Evolutionary conservation across 2,113 vertebrate species (phyloP).

Genomic region (Natator depressus): DNA sequence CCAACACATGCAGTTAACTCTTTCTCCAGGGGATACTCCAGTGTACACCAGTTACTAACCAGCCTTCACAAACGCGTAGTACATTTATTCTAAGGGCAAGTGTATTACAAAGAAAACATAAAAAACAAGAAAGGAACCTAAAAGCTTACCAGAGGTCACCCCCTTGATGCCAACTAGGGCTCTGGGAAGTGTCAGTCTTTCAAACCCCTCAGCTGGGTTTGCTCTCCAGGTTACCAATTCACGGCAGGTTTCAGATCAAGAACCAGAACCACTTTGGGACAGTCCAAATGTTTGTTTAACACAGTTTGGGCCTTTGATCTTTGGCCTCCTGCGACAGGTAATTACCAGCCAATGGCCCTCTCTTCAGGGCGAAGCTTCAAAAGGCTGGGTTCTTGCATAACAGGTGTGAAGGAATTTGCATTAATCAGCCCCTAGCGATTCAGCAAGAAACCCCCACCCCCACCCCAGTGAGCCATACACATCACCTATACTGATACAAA

Average conservation of each 20-base stretch:
- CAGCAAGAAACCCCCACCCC: background rate
- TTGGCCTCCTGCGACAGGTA: background rate
- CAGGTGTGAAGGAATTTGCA: background rate
- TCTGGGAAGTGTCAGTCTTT: background rate
- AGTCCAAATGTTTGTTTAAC: background rate
- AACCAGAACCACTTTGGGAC: background rate
- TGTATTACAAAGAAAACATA: background rate
- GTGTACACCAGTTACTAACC: background rate
- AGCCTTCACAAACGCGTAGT: background rate
- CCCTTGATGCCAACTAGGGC: background rate
- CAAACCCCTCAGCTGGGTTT: background rate
- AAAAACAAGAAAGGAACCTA: background rate
- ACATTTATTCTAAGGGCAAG: background rate
- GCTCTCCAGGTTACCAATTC: background rate
- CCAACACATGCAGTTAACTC: background rate
- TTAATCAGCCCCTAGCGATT: background rate
- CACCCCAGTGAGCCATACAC: background rate
- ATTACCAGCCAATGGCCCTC: background rate
- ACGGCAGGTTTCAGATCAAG: background rate
- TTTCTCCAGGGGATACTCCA: background rate
- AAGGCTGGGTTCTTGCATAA: background rate
- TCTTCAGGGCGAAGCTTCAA: background rate
- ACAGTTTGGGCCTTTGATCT: background rate
- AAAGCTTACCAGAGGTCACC: background rate
- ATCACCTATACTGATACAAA: background rate